Conservation (phyloP, 2,888 invertebrate species). For the Isoperla grammatica region DNA sequence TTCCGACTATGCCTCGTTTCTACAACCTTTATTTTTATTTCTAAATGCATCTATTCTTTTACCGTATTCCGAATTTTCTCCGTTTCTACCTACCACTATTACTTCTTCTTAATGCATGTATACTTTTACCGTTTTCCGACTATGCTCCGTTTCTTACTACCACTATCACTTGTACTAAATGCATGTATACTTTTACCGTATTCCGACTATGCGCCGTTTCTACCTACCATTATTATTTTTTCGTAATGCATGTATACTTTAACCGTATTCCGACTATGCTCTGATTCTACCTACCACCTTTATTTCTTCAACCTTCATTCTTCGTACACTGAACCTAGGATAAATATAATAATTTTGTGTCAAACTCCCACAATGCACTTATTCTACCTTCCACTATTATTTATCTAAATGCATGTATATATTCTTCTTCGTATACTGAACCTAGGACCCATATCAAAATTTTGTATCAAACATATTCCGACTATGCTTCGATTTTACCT, state of each 20-base stretch:
- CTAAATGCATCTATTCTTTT: too few species aligned
- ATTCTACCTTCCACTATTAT: slow-evolving; percentile 12
- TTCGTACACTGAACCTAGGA: too few species aligned
- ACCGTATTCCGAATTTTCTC: too few species aligned
- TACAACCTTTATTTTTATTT: too few species aligned
- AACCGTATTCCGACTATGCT: slow-evolving; percentile 5
- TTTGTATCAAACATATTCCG: not conserved
- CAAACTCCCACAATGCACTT: slow-evolving; percentile 13
- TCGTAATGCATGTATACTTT: slow-evolving; percentile 22
- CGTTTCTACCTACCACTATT: slow-evolving; percentile 22
- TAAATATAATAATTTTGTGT: too few species aligned
- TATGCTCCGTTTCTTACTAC: slow-evolving; percentile 14
- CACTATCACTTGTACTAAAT: slow-evolving; percentile 10
- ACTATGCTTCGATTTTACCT: not conserved
- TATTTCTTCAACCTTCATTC: not conserved
- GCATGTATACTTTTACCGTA: not conserved
- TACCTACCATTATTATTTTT: not conserved
- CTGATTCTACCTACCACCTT: slow-evolving; percentile 1
- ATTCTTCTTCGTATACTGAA: not conserved
- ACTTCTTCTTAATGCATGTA: too few species aligned
- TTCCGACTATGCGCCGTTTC: not conserved
- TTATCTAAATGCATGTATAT: not conserved
- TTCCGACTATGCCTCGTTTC: too few species aligned
- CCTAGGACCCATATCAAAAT: slow-evolving; percentile 1
- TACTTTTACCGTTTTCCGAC: too few species aligned